Conservation (phyloP, 1,140 invertebrate species). For the Temnothorax curvispinosus region DNA sequence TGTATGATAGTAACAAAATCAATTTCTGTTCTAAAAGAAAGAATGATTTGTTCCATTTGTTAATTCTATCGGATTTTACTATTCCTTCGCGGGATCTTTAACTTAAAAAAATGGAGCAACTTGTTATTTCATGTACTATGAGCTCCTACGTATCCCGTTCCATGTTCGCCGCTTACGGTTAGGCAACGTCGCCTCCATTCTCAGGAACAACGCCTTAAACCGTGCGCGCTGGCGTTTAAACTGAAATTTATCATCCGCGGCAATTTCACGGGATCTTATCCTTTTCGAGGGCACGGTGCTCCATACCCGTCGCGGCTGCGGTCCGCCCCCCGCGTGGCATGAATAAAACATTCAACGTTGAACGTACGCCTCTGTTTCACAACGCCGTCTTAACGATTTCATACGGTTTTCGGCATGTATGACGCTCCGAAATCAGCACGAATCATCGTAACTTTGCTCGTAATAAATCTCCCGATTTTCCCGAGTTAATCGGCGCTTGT, state of each 20-base stretch:
- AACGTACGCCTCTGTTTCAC: slow-evolving; percentile 62
- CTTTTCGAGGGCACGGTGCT: slow-evolving; percentile 60
- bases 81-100: background rate
- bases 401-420: slow-evolving; percentile 52
- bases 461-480: slow-evolving; percentile 17
- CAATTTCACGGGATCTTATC: slow-evolving; percentile 73
- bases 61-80: background rate
- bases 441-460: slow-evolving; percentile 23
- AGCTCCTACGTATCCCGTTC: background rate
- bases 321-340: slow-evolving; percentile 35
- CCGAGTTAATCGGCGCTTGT: slow-evolving; percentile 2
- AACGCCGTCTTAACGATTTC: slow-evolving; percentile 47
- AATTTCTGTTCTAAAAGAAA: background rate
- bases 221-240: slow-evolving; percentile 64
- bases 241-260: slow-evolving; percentile 71
- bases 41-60: background rate
- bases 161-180: slow-evolving; percentile 20
- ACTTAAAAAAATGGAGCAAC: background rate
- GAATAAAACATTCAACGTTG: slow-evolving; percentile 66
- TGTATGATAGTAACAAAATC: background rate
- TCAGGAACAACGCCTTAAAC: slow-evolving; percentile 52
- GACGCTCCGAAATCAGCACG: slow-evolving; percentile 29
- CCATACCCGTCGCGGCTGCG: slow-evolving; percentile 27
- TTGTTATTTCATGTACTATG: slow-evolving; percentile 50
- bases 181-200: slow-evolving; percentile 41